Conservation (phyloP, 2,888 invertebrate species). For the Odontocolon sp. region DNA sequence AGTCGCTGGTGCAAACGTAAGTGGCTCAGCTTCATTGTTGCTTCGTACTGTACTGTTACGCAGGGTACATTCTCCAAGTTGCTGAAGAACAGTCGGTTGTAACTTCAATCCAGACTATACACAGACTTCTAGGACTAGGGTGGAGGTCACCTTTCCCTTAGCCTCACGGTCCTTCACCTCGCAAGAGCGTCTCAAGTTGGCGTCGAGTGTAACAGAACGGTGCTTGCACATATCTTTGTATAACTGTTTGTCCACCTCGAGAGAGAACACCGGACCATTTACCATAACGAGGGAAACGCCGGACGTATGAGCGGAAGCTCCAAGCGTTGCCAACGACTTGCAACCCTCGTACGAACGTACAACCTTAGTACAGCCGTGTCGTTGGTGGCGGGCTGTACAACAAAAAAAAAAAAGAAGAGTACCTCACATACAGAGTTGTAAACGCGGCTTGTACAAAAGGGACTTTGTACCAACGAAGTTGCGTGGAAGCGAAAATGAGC, state of each 20-base stretch:
- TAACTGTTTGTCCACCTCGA: constrained; percentile 76
- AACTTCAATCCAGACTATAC: constrained; percentile 6
- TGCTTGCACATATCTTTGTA: constrained; percentile 74
- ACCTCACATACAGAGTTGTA: neutral
- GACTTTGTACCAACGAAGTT: neutral
- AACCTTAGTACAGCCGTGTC: constrained; percentile 2
- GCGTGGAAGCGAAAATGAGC: constrained; percentile 11
- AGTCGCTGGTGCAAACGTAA: constrained; percentile 4
- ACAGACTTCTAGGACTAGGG: neutral
- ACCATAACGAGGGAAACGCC: constrained; percentile 76
- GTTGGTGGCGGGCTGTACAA: constrained; percentile 1
- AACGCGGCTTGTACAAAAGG: constrained; percentile 10
- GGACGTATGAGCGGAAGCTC: constrained; percentile 64
- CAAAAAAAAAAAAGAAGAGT: neutral
- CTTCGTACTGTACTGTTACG: neutral
- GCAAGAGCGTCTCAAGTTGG: constrained; percentile 75
- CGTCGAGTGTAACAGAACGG: constrained; percentile 65
- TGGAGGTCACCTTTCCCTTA: constrained; percentile 7
- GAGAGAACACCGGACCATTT: constrained; percentile 74
- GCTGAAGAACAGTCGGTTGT: neutral
- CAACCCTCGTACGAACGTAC: neutral
- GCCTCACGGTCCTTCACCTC: constrained; percentile 37
- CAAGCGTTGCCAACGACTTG: constrained; percentile 59
- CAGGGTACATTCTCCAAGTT: neutral
- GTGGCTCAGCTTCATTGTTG: neutral